Conservation (phyloP, 2,888 invertebrate species). For the Nomada ruficornis region DNA sequence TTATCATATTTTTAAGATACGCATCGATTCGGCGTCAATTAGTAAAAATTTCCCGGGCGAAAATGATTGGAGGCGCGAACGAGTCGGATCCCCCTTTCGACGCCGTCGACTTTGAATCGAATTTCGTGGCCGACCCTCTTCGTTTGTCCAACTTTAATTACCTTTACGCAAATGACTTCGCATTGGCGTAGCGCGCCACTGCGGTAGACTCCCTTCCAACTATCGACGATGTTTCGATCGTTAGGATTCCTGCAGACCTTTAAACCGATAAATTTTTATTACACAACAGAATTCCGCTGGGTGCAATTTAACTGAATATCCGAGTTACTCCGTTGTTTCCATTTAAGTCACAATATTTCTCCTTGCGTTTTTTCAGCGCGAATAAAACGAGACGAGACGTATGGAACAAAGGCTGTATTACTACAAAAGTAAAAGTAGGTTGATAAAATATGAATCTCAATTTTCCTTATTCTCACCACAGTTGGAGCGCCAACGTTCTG, state of each 20-base stretch:
- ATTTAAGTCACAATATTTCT: background rate
- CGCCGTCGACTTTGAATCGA: conserved; percentile 26
- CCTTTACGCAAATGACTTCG: conserved; percentile 55
- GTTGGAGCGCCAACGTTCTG: too few species aligned
- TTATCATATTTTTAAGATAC: too few species aligned
- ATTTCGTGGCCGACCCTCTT: conserved; percentile 56
- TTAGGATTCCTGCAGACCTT: background rate
- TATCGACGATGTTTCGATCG: conserved; percentile 40
- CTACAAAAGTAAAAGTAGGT: background rate
- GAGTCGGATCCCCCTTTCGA: too few species aligned
- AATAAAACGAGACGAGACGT: background rate
- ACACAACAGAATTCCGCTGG: too few species aligned
- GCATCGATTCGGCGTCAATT: conserved; percentile 33
- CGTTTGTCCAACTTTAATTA: conserved; percentile 66
- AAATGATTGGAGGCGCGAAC: too few species aligned
- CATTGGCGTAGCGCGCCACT: conserved; percentile 33
- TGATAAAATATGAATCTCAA: conserved; percentile 15
- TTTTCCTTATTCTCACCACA: background rate
- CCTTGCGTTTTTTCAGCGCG: background rate
- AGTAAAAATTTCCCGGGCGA: conserved; percentile 41
- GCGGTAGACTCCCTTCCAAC: conserved; percentile 9
- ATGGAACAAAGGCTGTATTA: too few species aligned
- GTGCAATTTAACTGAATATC: too few species aligned
- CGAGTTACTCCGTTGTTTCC: too few species aligned
- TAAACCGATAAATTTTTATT: too few species aligned